Percentiles rank a stretch among this genome's conserved stretches.
phyloP scores from a whole-genome alignment of 2,888 invertebrate species.

The Cryptophagus acutangulus region DNA sequence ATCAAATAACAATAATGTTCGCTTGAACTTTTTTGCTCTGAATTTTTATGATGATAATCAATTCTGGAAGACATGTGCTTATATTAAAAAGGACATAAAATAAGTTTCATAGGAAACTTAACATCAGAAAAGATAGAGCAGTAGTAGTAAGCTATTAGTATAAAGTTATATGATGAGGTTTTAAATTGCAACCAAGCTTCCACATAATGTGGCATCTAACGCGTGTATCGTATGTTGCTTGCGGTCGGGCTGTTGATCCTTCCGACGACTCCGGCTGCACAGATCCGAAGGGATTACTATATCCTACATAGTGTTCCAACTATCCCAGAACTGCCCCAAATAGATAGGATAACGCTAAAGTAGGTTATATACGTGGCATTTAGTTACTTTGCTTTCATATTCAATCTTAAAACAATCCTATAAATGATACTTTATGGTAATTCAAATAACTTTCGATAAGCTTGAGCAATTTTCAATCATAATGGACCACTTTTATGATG shows the following conservation, averaged over 20 bases:
- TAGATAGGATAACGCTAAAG: constrained; percentile 39
- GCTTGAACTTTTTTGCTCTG: no score
- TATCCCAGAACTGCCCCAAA: constrained; percentile 36
- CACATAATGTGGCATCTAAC: constrained; percentile 33
- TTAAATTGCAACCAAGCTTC: constrained; percentile 30
- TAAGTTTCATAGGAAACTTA: no score
- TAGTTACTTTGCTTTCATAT: constrained; percentile 26
- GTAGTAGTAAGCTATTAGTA: constrained; percentile 14
- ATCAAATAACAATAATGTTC: no score
- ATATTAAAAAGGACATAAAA: no score
- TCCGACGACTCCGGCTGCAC: constrained; percentile 27
- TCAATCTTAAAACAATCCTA: constrained; percentile 16
- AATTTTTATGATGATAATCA: no score
- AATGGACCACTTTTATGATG: no score
- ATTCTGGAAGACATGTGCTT: no score
- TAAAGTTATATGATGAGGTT: constrained; percentile 25
- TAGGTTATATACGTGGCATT: constrained; percentile 36
- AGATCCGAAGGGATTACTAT: constrained; percentile 40
- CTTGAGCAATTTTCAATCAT: no score
- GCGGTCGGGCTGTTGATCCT: constrained; percentile 40
- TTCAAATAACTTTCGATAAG: no score
- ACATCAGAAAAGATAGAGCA: no score
- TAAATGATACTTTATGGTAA: no score
- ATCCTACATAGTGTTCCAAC: no score
- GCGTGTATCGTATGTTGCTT: constrained; percentile 36